Evolutionary conservation across 2,797 vertebrate species (phyloP), one percentile per base, ranked within the genome.

Genomic region (Phoxinus dragarum): DNA sequence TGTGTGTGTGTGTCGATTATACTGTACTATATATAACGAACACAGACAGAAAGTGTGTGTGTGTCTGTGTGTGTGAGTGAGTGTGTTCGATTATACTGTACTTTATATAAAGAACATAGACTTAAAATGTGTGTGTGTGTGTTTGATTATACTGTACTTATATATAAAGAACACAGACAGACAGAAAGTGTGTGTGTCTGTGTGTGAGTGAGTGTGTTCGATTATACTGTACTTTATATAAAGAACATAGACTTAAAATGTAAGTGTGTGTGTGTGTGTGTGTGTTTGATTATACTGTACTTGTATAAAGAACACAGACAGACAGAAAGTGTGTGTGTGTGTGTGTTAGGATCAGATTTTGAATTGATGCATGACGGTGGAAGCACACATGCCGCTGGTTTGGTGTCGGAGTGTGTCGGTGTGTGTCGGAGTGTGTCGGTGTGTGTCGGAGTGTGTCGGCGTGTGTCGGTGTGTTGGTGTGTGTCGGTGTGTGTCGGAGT

Each of bases 31-130:
- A 38, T 38, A 56, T 7, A 75, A 54, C 38, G 19, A 34, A 23
- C 87, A 80, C 86, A 90, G 91, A 93, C 90, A 91, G 92, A 94
- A 92, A 92, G 27, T 38, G 3, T 68, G n/a, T 73, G 42, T 49
- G 49, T 40, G 4, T 5, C 36, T 21, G 12, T 9, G n/a, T 16
- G 42, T 44, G 42, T 44, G 42, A 10, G 42, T 11, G 42, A 0
- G 40, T 40, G 40, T 2, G 42, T 52, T 56, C 6, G 1, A 12
- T 31, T 23, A 1, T 7, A 38, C 31, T 38, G 21, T 4, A 38
- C 31, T 38, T 10, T 56, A 38, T 38, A 76, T 14, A 56, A 54
- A 56, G 10, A 21, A n/a, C 87, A 76, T 82, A 90, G 91, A 93
- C 27, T 27, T 27, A 27, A 27, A 27, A 27, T 27, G 10, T 8